Conservation (phyloP, 2,797 vertebrate genomes). For the Cynopterus sphinx region DNA sequence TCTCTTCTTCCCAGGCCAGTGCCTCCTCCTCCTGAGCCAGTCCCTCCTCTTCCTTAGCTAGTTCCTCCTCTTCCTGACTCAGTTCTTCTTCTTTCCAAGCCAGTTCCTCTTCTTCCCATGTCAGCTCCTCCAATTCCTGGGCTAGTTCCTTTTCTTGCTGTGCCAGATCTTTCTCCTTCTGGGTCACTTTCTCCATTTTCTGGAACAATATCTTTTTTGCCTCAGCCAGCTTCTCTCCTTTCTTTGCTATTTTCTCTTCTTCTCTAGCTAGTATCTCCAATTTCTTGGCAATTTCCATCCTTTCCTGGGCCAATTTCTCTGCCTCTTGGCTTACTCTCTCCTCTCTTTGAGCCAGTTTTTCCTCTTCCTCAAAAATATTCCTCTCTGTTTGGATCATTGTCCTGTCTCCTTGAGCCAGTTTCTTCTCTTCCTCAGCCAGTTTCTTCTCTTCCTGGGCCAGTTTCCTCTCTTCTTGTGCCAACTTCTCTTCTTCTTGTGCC, state of each 20-base stretch:
- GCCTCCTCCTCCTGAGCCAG: neutral
- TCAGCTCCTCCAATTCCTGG: neutral
- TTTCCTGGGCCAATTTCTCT: slow-evolving; percentile 37
- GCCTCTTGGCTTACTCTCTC: neutral
- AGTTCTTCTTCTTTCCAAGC: slow-evolving; percentile 31
- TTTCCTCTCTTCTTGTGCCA: slow-evolving; percentile 47
- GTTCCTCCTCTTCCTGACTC: neutral
- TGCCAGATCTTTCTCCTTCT: slow-evolving; percentile 22
- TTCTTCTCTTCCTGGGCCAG: slow-evolving; percentile 60
- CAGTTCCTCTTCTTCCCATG: neutral
- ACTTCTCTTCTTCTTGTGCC: slow-evolving; percentile 51
- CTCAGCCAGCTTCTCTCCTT: slow-evolving; percentile 10
- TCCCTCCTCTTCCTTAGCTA: neutral
- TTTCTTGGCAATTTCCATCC: slow-evolving; percentile 15
- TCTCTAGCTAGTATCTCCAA: neutral
- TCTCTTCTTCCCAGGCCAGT: neutral
- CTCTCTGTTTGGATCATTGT: neutral
- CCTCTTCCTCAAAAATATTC: neutral
- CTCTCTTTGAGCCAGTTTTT: neutral
- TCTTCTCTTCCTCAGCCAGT: neutral
- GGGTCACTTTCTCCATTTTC: neutral
- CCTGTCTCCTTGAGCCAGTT: neutral
- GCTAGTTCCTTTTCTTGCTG: slow-evolving; percentile 40
- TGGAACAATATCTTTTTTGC: neutral
- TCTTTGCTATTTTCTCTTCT: slow-evolving; percentile 47